Percentiles rank a stretch among this genome's conserved stretches.
Conservation (phyloP, 2,113 vertebrate genomes). For the Orthonyx spaldingii region DNA sequence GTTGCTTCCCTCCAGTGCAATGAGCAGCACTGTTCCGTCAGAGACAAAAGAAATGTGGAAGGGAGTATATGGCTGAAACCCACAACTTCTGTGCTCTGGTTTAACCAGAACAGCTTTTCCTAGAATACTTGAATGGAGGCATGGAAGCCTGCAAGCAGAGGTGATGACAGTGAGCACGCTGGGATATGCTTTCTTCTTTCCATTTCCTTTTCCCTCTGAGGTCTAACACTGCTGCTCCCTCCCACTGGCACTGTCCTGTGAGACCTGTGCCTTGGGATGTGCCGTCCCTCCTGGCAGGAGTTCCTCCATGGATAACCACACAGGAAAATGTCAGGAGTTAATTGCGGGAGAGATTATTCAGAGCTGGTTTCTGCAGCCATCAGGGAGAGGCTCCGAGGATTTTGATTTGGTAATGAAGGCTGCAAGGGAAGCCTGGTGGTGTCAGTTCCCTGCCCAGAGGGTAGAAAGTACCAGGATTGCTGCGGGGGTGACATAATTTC, state of each 20-base stretch:
- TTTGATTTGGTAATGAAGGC: neutral
- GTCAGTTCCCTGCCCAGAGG: neutral
- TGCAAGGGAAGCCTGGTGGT: neutral
- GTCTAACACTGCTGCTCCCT: neutral
- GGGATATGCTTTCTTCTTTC: neutral
- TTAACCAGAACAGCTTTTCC: neutral
- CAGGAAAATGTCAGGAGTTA: neutral
- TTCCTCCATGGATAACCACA: neutral
- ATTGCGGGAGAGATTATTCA: neutral
- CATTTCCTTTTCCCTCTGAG: neutral
- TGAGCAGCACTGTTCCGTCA: neutral
- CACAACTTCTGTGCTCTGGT: neutral
- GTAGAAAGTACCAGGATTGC: neutral
- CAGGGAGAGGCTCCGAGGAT: neutral
- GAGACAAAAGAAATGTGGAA: neutral
- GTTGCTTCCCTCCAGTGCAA: neutral
- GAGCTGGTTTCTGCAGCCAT: neutral
- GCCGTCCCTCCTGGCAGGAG: rapidly evolving
- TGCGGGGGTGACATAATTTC: neutral
- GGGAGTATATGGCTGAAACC: neutral
- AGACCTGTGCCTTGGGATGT: neutral
- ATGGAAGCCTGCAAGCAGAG: neutral
- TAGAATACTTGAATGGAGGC: neutral
- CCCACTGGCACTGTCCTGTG: neutral
- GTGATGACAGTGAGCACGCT: neutral